A percentile compares a stretch with the other conserved stretches of the same genome.
Evolutionary conservation across 2,113 vertebrate species (phyloP).

Genomic region (Zosterops hypoxanthus): DNA sequence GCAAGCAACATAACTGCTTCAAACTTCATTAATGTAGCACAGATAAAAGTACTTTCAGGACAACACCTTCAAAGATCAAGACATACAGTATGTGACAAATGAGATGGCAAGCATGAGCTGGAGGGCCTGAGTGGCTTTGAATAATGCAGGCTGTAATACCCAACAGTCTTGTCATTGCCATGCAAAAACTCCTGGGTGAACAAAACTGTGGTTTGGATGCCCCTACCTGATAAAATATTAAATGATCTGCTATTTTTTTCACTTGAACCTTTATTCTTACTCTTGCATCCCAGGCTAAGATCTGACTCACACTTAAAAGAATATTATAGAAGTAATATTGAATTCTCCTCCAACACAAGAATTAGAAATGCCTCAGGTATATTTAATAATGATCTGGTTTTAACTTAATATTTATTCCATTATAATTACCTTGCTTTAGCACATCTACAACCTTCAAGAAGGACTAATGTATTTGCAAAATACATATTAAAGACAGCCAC

Average conservation of each 20-base stretch:
- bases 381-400: constrained; percentile 13
- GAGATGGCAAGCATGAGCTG: background rate
- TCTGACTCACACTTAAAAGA: background rate
- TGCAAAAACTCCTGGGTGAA: background rate
- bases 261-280: background rate
- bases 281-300: background rate
- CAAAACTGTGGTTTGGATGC: background rate
- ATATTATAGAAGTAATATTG: constrained; percentile 1
- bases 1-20: background rate
- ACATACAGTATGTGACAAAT: background rate
- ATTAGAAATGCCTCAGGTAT: background rate
- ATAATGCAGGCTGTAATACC: background rate
- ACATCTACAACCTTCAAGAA: background rate
- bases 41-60: background rate
- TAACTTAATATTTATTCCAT: constrained; percentile 14
- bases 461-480: background rate
- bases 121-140: background rate
- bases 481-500: background rate
- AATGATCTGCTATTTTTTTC: background rate
- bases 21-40: background rate
- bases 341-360: background rate
- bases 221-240: background rate
- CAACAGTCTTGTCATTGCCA: background rate
- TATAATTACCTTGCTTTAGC: background rate
- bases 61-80: background rate